Conservation (phyloP, 2,113 vertebrate genomes). For the Numenius arquata region DNA sequence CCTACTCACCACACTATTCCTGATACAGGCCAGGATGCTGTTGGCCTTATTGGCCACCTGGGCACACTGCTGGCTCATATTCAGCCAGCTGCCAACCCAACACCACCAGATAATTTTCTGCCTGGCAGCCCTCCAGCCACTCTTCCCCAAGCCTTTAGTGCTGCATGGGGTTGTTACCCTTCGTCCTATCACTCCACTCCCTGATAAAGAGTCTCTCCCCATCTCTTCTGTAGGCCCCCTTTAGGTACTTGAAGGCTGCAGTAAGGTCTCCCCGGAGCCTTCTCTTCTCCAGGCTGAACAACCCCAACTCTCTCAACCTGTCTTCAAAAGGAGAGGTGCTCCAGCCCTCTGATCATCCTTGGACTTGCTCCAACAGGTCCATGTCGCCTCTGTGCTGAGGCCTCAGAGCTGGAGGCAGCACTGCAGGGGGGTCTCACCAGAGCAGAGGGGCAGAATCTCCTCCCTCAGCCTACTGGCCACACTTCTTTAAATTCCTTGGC, state of each 20-base stretch:
- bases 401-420: not conserved
- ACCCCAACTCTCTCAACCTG: not conserved
- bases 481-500: not conserved
- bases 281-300: not conserved
- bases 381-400: not conserved
- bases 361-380: not conserved
- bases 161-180: not conserved
- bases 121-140: not conserved
- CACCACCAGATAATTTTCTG: not conserved
- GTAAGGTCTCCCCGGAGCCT: not conserved
- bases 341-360: not conserved
- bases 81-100: not conserved
- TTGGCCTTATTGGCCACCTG: not conserved
- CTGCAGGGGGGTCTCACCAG: not conserved
- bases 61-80: not conserved
- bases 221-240: not conserved
- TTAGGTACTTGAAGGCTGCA: not conserved
- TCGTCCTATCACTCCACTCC: not conserved
- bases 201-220: not conserved
- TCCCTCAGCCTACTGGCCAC: not conserved
- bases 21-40: not conserved
- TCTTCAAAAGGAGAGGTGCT: not conserved
- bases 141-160: not conserved
- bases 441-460: not conserved
- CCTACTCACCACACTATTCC: not conserved